These are phyloP conservation scores for Macrophya alboannulata DNA, from an alignment of 2,888 invertebrate genomes.

Conservation along the genomic window DNA sequence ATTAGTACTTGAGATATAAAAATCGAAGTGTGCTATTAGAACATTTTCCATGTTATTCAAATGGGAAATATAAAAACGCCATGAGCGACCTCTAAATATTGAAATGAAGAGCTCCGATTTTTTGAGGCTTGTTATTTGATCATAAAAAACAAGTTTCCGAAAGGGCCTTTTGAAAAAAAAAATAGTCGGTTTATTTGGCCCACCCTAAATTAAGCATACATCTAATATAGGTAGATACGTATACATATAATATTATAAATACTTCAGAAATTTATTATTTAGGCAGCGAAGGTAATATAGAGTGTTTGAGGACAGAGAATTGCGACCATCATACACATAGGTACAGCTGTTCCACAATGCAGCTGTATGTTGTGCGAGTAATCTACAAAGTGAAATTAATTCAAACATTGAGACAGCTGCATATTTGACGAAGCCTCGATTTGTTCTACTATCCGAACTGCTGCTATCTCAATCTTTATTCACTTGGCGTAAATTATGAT, in stretches of 20 bases:
- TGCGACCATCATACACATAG: neutral
- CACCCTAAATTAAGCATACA: too few species aligned
- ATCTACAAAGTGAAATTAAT: slow-evolving; percentile 9
- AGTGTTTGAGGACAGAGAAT: slow-evolving; percentile 15
- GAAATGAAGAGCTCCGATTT: too few species aligned
- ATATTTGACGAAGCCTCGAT: slow-evolving; percentile 1
- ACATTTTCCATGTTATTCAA: too few species aligned
- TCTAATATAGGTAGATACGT: neutral
- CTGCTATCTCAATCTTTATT: neutral
- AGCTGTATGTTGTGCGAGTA: slow-evolving; percentile 9
- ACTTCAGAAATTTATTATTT: neutral
- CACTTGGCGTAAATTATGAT: neutral
- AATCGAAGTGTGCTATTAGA: too few species aligned
- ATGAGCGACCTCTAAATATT: too few species aligned
- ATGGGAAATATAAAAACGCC: too few species aligned
- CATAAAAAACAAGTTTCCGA: too few species aligned
- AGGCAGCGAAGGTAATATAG: neutral
- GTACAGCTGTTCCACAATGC: slow-evolving; percentile 17
- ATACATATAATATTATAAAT: neutral
- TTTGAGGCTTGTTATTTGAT: too few species aligned
- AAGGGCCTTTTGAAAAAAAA: too few species aligned
- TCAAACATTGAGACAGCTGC: neutral
- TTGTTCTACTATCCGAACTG: neutral
- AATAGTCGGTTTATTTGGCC: too few species aligned
- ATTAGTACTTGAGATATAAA: too few species aligned